Evolutionary conservation across 2,113 vertebrate species (phyloP).

Genomic region (Ceyx melanurus): DNA sequence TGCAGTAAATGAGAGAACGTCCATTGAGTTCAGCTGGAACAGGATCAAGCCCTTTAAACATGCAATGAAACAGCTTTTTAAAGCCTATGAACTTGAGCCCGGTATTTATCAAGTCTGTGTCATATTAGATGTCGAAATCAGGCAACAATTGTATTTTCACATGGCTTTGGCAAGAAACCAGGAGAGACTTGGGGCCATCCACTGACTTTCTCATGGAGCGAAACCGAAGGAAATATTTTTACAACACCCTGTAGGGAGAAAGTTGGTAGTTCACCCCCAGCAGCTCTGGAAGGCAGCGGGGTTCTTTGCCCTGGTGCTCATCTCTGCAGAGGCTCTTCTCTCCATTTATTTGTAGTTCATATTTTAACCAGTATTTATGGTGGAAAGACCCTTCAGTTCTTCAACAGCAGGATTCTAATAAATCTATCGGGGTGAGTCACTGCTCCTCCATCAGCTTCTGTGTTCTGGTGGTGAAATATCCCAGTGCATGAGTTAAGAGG

Average conservation of each 20-base stretch:
- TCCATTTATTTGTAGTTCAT: not conserved
- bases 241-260: not conserved
- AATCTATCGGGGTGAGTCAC: not conserved
- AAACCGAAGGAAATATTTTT: conserved; percentile 35
- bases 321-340: not conserved
- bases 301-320: fast-evolving
- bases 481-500: not conserved
- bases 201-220: conserved; percentile 36
- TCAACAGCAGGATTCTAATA: not conserved
- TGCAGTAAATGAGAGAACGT: not conserved
- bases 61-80: not conserved
- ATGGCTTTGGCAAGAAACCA: conserved; percentile 42
- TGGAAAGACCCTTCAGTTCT: not conserved
- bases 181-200: not conserved
- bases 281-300: not conserved
- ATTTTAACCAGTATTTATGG: not conserved
- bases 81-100: conserved; percentile 60
- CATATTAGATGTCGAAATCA: conserved; percentile 52
- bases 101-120: conserved; percentile 39
- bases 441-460: not conserved
- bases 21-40: conserved; percentile 50
- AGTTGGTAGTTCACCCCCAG: not conserved
- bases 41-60: conserved; percentile 50
- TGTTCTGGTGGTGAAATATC: not conserved
- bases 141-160: conserved; percentile 52